Conservation (phyloP, 1,140 invertebrate species). For the Pararge aegeria region DNA sequence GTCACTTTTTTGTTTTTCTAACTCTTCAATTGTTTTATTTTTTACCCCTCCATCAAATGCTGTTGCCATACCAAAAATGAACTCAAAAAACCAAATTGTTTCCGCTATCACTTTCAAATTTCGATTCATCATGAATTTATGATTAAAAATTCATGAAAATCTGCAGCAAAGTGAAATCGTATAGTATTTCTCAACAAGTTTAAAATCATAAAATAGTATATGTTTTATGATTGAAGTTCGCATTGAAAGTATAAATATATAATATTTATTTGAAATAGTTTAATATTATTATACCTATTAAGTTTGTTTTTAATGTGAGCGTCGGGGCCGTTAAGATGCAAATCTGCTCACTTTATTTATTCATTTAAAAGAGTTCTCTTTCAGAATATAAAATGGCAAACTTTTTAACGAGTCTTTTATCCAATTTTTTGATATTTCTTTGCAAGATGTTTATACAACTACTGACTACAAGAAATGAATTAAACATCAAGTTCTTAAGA, state of each 20-base stretch:
- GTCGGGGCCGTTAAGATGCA: neutral
- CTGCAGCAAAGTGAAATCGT: neutral
- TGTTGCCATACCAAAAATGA: neutral
- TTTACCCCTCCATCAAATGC: neutral
- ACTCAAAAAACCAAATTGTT: neutral
- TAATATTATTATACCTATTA: no score
- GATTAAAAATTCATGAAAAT: neutral
- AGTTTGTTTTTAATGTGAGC: no score
- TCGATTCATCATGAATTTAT: neutral
- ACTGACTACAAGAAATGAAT: neutral
- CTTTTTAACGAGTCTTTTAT: neutral
- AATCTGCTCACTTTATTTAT: constrained; percentile 7
- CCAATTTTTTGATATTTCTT: constrained; percentile 6
- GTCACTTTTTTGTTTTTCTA: constrained; percentile 43
- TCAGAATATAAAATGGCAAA: constrained; percentile 8
- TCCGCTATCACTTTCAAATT: neutral
- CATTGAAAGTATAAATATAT: neutral
- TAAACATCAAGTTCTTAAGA: neutral
- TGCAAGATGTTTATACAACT: neutral
- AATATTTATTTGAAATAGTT: no score
- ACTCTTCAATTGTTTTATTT: constrained; percentile 25
- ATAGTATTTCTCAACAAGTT: constrained; percentile 12
- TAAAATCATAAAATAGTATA: neutral
- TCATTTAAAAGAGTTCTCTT: constrained; percentile 5
- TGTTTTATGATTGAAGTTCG: neutral